Evolutionary conservation across 1,140 invertebrate species (phyloP).

Genomic region (Brachionus sp.): DNA sequence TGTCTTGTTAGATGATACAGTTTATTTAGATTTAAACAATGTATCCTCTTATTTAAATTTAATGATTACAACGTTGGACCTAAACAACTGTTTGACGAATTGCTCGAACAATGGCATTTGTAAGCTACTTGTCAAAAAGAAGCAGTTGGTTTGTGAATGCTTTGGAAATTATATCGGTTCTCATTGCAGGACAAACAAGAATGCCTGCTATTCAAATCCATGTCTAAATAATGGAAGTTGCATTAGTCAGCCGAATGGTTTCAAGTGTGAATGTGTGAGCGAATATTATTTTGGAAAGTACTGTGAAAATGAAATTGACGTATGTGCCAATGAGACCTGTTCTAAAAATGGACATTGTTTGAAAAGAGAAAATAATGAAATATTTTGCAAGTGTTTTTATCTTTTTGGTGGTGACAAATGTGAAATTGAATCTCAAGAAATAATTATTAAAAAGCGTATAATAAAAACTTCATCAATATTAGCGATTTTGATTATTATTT

Average conservation of each 20-base stretch:
- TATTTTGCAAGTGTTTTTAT: neutral
- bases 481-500: neutral
- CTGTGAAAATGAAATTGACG: neutral
- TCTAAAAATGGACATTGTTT: neutral
- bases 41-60: neutral
- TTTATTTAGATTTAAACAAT: neutral
- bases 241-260: neutral
- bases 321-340: constrained; percentile 28
- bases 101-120: neutral
- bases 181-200: neutral
- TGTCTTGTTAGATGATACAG: neutral
- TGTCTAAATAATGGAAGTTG: constrained; percentile 45
- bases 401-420: neutral
- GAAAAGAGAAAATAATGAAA: neutral
- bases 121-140: neutral
- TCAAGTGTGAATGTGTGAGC: neutral
- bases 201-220: constrained; percentile 44
- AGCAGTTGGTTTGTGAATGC: constrained; percentile 50
- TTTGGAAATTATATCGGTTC: constrained; percentile 46
- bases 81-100: neutral
- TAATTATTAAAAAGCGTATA: neutral
- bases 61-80: neutral
- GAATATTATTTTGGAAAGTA: neutral
- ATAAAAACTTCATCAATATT: constrained; percentile 1
- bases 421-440: neutral